Percentiles rank a stretch among this genome's conserved stretches.
Conservation (phyloP, 2,113 vertebrate genomes). For the Herpailurus yagouaroundi region DNA sequence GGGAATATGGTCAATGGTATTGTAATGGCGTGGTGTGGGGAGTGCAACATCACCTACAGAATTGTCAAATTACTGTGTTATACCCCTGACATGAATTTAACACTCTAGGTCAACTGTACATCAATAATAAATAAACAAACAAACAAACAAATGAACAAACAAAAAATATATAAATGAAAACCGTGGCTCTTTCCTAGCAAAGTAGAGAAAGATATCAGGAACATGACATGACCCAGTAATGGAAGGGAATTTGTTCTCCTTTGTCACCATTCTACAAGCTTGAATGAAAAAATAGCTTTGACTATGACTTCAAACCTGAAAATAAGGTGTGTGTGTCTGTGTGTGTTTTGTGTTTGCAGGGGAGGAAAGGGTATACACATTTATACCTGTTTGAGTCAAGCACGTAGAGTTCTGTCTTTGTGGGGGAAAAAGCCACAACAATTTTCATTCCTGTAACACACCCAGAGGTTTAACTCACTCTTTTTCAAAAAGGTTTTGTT, state of each 20-base stretch:
- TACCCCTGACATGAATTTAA: not conserved
- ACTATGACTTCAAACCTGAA: not conserved
- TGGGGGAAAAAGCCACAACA: not conserved
- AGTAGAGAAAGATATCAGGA: not conserved
- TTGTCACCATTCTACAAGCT: not conserved
- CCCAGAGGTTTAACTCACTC: not conserved
- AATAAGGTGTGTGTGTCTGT: not conserved
- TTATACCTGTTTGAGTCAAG: not conserved
- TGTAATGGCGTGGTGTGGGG: not conserved
- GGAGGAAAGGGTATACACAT: no score
- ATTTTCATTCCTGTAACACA: not conserved
- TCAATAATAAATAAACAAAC: no score
- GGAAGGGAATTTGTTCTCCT: slow-evolving; percentile 19
- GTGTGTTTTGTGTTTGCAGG: not conserved
- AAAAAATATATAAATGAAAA: not conserved
- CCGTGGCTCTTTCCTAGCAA: not conserved
- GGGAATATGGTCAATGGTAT: not conserved
- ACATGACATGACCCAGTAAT: not conserved
- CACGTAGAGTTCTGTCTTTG: not conserved
- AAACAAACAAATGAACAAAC: not conserved
- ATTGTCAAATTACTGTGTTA: not conserved
- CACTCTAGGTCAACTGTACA: not conserved
- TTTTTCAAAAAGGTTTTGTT: slow-evolving; percentile 13
- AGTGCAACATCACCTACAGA: not conserved
- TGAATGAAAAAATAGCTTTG: not conserved